Evolutionary conservation across 2,888 invertebrate species (phyloP).

Genomic region (Hofmannophila pseudospretella): DNA sequence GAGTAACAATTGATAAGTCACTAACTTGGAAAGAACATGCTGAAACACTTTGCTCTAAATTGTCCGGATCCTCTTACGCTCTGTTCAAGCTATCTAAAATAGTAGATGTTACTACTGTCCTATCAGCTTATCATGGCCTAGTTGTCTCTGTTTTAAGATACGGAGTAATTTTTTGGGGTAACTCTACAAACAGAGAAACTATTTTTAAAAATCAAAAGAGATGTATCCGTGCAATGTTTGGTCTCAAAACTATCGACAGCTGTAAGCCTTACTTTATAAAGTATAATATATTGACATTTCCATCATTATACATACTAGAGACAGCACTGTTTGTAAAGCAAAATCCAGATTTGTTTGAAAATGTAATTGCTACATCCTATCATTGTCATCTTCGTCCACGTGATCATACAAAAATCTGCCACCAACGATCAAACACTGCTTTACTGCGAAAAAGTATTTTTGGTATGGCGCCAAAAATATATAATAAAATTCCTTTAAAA

Average conservation of each 20-base stretch:
- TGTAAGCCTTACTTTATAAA: not conserved
- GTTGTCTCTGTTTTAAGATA: not conserved
- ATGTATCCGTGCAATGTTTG: conserved; percentile 5
- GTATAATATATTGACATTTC: not conserved
- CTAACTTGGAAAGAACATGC: conserved; percentile 8
- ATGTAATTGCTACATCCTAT: too few species aligned
- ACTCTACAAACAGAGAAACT: conserved; percentile 1
- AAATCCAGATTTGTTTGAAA: too few species aligned
- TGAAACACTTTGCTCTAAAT: not conserved
- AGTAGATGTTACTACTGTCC: not conserved
- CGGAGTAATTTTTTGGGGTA: conserved; percentile 6
- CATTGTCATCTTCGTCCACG: too few species aligned
- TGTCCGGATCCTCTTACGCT: not conserved
- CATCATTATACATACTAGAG: not conserved
- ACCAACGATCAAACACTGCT: too few species aligned
- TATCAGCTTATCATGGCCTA: not conserved
- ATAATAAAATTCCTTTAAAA: too few species aligned
- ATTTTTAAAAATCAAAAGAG: conserved; percentile 6
- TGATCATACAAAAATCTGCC: too few species aligned
- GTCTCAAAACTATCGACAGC: not conserved
- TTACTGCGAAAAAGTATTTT: too few species aligned
- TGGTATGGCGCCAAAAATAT: too few species aligned
- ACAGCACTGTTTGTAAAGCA: not conserved
- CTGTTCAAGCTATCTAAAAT: conserved; percentile 1
- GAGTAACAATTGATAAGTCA: conserved; percentile 5